Evolutionary conservation across 2,113 vertebrate genomes (phyloP).

Genomic region (Oenanthe melanoleuca): DNA sequence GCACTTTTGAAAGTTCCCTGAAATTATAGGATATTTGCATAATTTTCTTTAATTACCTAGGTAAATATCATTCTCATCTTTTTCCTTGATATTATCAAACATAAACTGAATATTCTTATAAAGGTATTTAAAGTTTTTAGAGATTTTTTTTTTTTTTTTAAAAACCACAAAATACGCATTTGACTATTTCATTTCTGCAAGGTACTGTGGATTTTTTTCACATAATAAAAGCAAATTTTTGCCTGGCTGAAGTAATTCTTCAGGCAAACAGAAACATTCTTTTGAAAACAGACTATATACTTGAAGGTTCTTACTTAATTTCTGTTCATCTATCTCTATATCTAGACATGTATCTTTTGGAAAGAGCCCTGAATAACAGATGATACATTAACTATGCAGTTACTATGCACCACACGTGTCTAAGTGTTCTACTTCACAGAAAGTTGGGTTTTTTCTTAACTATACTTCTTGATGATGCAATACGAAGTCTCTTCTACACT

Average conservation of each 20-base stretch:
- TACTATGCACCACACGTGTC: neutral
- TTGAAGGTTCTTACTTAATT: neutral
- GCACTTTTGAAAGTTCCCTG: neutral
- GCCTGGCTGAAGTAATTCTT: neutral
- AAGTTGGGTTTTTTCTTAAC: neutral
- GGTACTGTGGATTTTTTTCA: neutral
- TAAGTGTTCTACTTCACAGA: neutral
- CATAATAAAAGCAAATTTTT: neutral
- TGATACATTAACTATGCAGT: neutral
- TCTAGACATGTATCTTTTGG: neutral
- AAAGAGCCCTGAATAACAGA: constrained; percentile 11
- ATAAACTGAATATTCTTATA: neutral
- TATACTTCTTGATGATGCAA: neutral
- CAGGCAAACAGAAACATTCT: neutral
- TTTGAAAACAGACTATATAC: constrained; percentile 2
- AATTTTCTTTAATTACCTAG: neutral
- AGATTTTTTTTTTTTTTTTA: neutral
- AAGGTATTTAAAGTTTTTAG: neutral
- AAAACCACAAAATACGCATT: neutral
- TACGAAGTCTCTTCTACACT: neutral
- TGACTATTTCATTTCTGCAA: neutral
- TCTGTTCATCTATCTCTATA: neutral
- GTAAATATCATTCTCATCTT: neutral
- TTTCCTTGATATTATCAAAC: neutral
- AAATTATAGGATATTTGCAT: neutral